Conservation (phyloP, 2,888 invertebrate genomes). For the Arctia plantaginis region DNA sequence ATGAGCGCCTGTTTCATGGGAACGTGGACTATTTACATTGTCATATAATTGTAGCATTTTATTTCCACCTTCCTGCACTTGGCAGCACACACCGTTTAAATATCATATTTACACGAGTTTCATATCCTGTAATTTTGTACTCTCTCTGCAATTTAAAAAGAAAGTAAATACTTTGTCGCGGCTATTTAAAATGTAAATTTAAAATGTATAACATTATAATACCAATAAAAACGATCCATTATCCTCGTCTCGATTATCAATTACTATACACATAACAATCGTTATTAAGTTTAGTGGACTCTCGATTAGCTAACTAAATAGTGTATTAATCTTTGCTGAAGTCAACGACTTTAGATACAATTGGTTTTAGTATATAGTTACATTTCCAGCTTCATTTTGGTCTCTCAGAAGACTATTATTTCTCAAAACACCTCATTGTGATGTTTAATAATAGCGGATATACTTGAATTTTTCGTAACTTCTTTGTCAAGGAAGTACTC, state of each 20-base stretch:
- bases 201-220: constrained; percentile 13
- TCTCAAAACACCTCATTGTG: constrained; percentile 76
- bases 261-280: not conserved
- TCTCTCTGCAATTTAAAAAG: constrained; percentile 23
- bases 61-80: constrained; percentile 61
- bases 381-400: constrained; percentile 30
- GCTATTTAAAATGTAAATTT: constrained; percentile 15
- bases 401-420: constrained; percentile 70
- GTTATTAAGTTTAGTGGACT: constrained; percentile 26
- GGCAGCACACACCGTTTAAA: constrained; percentile 40
- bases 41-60: constrained; percentile 66
- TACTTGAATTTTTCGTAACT: constrained; percentile 79
- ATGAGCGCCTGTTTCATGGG: constrained; percentile 46
- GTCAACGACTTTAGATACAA: constrained; percentile 54
- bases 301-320: constrained; percentile 16
- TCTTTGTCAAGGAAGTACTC: constrained; percentile 82
- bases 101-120: constrained; percentile 43
- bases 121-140: constrained; percentile 48
- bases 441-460: constrained; percentile 75
- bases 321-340: constrained; percentile 32
- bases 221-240: constrained; percentile 25
- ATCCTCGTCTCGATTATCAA: constrained; percentile 14
- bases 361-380: not conserved
- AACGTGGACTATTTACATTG: constrained; percentile 67
- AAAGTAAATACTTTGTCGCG: constrained; percentile 17